Base-by-base conservation (phyloP, 2,113 vertebrate species). In the Turnix velox region DNA sequence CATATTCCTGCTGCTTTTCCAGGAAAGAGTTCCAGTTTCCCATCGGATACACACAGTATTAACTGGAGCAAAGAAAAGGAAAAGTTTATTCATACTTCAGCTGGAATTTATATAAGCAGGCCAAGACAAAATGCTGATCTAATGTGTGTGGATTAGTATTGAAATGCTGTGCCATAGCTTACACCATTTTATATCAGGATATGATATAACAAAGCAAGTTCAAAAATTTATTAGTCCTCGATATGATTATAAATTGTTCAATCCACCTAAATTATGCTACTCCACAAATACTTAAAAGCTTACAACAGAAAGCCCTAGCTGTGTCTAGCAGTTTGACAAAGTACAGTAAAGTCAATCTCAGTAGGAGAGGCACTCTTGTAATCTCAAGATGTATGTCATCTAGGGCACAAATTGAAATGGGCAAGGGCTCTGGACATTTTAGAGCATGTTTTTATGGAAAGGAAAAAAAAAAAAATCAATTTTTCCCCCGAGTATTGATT, bases 1-100 rank as follows among this genome's bases (percentile, higher is more conserved):
- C 45, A 55, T 86, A 90, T 66, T 94, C 48, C 55, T 81, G 3
- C 25, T 79, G 37, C 65, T 86, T 88, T 95, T 95, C 87, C 76
- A 95, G 77, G 73, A 92, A 93, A 2, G 9, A 63, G 51, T 92
- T 88, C 79, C 87, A 90, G 71, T 73, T 43, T 65, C 46, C 65
- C 84, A 88, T 87, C 75, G 92, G 66, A 95, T 86, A 93, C 37
- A 91, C 40, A 87, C 23, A 80, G 74, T 55, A 78, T 31, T 89
- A 91, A 88, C 35, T 91, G 68, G 78, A 93, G 61, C 78, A 96
- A 90, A 52, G 72, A 81, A 82, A 90, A 93, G 68, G 85, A 91
- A 79, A 96, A 95, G 74, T 84, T 96, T 90, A 78, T 91, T 96
- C 92, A 72, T 89, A 83, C 48, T 89, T 91, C 52, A 72, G 28